phyloP scores from a whole-genome alignment of 2,113 vertebrate genomes.

The Spilogale gracilis region DNA sequence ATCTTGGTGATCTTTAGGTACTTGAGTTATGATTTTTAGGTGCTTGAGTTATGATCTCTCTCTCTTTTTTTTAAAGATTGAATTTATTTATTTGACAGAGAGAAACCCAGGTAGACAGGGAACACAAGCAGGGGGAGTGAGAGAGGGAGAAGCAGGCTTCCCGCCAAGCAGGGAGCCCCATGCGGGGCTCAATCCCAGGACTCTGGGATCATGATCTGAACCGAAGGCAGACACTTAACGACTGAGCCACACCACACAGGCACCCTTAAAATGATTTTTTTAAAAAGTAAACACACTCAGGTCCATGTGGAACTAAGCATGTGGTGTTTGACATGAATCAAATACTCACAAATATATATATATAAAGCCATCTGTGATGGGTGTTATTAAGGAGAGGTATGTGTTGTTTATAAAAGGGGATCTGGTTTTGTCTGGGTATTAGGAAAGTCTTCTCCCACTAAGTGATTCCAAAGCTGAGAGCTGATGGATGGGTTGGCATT shows the following conservation, averaged over 20 bases:
- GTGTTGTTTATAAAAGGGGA: neutral
- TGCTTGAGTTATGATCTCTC: neutral
- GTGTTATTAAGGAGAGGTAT: neutral
- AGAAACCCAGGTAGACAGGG: too few relatives aligned
- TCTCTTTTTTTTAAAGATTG: too few relatives aligned
- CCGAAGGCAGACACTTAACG: too few relatives aligned
- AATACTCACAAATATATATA: neutral
- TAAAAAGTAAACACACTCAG: neutral
- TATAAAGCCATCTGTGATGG: neutral
- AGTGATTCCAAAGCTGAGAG: neutral
- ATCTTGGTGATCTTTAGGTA: neutral
- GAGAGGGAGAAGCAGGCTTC: too few relatives aligned
- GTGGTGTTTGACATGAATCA: neutral
- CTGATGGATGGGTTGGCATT: neutral
- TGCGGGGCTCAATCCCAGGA: too few relatives aligned
- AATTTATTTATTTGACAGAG: too few relatives aligned
- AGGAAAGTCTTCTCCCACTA: neutral
- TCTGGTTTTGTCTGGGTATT: neutral
- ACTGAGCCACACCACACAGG: too few relatives aligned
- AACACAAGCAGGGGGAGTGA: too few relatives aligned
- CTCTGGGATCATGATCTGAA: too few relatives aligned
- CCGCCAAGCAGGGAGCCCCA: too few relatives aligned
- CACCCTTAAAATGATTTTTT: neutral
- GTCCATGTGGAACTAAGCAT: neutral
- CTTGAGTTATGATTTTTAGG: neutral